phyloP scores from a whole-genome alignment of 2,113 vertebrate species.

The Leiothrix lutea region DNA sequence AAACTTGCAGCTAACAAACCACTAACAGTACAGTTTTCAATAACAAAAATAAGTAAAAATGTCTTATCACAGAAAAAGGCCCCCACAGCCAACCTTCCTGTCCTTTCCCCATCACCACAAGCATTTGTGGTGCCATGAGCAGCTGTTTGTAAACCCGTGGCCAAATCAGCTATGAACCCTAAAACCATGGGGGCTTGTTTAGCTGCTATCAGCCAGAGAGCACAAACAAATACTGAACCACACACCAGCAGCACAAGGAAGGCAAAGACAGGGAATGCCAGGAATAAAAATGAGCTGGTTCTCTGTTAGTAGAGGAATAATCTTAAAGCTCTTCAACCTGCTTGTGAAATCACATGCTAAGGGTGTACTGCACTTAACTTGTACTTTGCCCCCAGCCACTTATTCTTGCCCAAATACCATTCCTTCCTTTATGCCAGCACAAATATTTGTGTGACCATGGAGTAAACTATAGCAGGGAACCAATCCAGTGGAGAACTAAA shows the following conservation, averaged over 20 bases:
- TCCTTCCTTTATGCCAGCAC: background rate
- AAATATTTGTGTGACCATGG: slow-evolving; percentile 3
- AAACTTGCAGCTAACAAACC: background rate
- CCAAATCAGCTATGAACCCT: background rate
- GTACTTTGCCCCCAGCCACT: background rate
- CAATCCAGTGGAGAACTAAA: background rate
- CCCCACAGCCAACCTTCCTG: background rate
- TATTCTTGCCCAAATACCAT: background rate
- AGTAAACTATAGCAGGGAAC: background rate
- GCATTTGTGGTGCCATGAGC: background rate
- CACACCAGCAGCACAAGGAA: background rate
- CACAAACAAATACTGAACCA: background rate
- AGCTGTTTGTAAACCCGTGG: background rate
- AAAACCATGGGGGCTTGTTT: background rate
- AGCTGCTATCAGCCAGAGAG: background rate
- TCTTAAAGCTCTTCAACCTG: background rate
- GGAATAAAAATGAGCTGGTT: background rate
- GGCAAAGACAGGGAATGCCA: background rate
- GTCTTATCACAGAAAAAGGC: background rate
- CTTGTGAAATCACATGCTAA: background rate
- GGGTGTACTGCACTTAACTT: background rate
- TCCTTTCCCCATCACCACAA: background rate
- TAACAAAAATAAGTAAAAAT: background rate
- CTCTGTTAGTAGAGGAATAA: background rate
- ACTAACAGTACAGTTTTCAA: background rate